phyloP scores from a whole-genome alignment of 2,888 invertebrate species.

The Plusia festucae region DNA sequence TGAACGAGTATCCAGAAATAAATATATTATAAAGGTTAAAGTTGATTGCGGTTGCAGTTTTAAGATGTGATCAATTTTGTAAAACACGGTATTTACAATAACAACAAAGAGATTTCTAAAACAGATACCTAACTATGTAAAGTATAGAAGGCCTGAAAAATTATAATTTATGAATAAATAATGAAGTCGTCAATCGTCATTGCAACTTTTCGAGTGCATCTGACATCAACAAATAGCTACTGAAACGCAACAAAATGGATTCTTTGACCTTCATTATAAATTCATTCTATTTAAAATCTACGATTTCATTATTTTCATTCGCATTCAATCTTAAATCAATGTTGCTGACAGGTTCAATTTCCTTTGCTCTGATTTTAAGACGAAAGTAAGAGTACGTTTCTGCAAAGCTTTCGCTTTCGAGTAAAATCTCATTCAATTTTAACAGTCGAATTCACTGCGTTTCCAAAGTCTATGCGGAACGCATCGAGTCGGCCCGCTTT shows the following conservation, averaged over 20 bases:
- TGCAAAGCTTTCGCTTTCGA: constrained; percentile 37
- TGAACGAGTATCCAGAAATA: neutral
- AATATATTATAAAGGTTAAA: neutral
- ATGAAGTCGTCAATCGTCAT: neutral
- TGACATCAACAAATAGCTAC: neutral
- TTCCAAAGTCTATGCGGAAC: constrained; percentile 70
- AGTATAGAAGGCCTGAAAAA: too few relatives aligned
- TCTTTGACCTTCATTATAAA: neutral
- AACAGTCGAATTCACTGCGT: constrained; percentile 69
- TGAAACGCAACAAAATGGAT: neutral
- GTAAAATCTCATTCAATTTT: constrained; percentile 56
- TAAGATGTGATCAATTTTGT: neutral
- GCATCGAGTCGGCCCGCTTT: constrained; percentile 80
- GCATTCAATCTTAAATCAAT: constrained; percentile 9
- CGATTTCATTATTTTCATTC: constrained; percentile 10
- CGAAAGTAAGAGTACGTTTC: constrained; percentile 20
- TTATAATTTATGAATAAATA: too few relatives aligned
- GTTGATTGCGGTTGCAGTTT: neutral
- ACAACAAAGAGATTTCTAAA: neutral
- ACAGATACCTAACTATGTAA: constrained; percentile 1
- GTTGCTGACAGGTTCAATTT: constrained; percentile 9
- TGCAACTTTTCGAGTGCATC: neutral
- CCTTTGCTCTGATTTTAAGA: constrained; percentile 9
- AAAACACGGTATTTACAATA: neutral
- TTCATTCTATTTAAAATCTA: neutral